Evolutionary conservation across 2,888 invertebrate species (phyloP), one percentile per base, ranked within the genome.

Genomic region (Drosophila limbata): DNA sequence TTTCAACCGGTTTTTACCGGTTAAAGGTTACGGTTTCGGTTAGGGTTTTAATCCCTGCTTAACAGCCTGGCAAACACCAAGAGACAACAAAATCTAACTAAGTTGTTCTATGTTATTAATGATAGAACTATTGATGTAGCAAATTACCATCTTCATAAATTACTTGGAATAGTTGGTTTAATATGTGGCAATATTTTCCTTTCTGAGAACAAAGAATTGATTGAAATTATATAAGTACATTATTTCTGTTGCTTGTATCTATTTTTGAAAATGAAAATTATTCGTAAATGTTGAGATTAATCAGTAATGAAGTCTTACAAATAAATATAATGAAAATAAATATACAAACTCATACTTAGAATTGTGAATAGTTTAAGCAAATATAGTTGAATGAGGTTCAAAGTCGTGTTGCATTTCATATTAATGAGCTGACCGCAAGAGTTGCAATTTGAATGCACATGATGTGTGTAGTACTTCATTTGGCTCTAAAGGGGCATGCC

Each of bases 401-500:
- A 53, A 55, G 56, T 48, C 19, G 51, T 39, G 42, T 40, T 73
- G 42, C 45, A 53, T 59, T 44, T 45, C 25, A 48, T 62, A 60
- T 68, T 77, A 82, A 85, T 85, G 77, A 69, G 37, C 52, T 69
- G 66, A 70, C 81, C 86, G 33, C 71, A 74, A 72, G 56, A 62
- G 40, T 50, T 77, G 73, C 68, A 79, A 52, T 55, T 61, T 73
- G 37, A 37, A 50, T 61, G 53, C 53, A 66, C 42, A 66, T 77
- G 69, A 79, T 62, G 68, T 51, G n/a, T n/a, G n/a, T n/a, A n/a
- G n/a, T 33, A 69, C 68, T 69, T 70, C 50, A 77, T 77, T 77
- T 60, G 21, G 21, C 10, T 25, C 37, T 15, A 56, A 47, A 45
- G 50, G 51, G 2, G 17, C 50, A 25, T 51, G 10, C 44, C n/a